These are phyloP conservation scores for Himalopsyche anomala DNA, from an alignment of 2,888 invertebrate species.

Conservation along the genomic window DNA sequence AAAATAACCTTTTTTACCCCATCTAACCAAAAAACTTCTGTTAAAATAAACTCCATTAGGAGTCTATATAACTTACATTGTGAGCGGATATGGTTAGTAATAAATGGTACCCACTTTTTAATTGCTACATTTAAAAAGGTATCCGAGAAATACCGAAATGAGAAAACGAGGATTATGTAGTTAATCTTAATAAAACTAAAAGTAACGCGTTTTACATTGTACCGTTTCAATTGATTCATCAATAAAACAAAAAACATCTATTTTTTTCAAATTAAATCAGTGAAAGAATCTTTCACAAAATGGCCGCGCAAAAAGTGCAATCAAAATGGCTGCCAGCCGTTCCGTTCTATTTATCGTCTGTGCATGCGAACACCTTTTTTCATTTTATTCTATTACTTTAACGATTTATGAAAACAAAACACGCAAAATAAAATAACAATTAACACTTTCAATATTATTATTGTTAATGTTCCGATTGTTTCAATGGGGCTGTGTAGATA, in stretches of 20 bases:
- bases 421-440: conserved; percentile 3
- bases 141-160: too few relatives aligned
- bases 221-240: background rate
- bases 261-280: background rate
- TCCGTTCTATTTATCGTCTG: conserved; percentile 28
- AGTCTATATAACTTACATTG: too few relatives aligned
- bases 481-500: background rate
- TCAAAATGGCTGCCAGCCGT: conserved; percentile 27
- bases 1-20: too few relatives aligned
- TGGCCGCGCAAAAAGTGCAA: conserved; percentile 39
- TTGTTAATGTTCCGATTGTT: background rate
- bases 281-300: conserved; percentile 39
- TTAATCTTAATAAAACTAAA: too few relatives aligned
- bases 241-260: background rate
- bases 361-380: conserved; percentile 17
- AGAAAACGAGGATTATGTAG: too few relatives aligned
- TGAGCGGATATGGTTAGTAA: too few relatives aligned
- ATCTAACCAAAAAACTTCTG: too few relatives aligned
- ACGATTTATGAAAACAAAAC: conserved; percentile 26
- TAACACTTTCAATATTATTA: background rate
- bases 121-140: too few relatives aligned
- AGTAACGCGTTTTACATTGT: too few relatives aligned
- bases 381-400: conserved; percentile 10
- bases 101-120: too few relatives aligned
- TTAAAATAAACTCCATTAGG: too few relatives aligned